Percentiles rank a stretch among this genome's conserved stretches.
These are phyloP conservation scores for Megalonaias nervosa DNA, from an alignment of 1,140 invertebrate species.

Conservation along the genomic window DNA sequence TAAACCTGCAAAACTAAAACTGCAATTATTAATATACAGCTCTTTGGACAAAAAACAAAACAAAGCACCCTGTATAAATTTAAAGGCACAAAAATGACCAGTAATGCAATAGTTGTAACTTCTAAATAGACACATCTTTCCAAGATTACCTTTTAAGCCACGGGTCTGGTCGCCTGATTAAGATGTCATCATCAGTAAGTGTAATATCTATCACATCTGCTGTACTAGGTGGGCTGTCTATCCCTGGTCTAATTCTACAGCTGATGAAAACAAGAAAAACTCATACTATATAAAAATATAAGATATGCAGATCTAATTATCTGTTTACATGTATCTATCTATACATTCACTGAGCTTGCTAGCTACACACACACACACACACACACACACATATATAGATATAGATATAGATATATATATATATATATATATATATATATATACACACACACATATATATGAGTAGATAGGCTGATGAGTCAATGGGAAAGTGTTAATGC, in stretches of 20 bases:
- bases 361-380: too few species aligned
- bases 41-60: background rate
- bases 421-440: too few species aligned
- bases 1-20: background rate
- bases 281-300: background rate
- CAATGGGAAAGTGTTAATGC: too few species aligned
- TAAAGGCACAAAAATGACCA: background rate
- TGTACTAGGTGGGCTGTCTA: slow-evolving; percentile 59
- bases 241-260: slow-evolving; percentile 51
- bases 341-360: too few species aligned
- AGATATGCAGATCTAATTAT: too few species aligned
- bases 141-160: slow-evolving; percentile 62
- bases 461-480: too few species aligned
- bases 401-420: too few species aligned
- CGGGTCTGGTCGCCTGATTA: slow-evolving; percentile 62
- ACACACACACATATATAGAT: too few species aligned
- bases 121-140: background rate
- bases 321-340: too few species aligned
- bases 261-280: slow-evolving; percentile 38
- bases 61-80: background rate
- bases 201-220: slow-evolving; percentile 65
- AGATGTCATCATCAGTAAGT: slow-evolving; percentile 56
- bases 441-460: too few species aligned
- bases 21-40: background rate
- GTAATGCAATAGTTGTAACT: too few species aligned